Conservation (phyloP, 2,113 vertebrate genomes). For the Chionis minor region DNA sequence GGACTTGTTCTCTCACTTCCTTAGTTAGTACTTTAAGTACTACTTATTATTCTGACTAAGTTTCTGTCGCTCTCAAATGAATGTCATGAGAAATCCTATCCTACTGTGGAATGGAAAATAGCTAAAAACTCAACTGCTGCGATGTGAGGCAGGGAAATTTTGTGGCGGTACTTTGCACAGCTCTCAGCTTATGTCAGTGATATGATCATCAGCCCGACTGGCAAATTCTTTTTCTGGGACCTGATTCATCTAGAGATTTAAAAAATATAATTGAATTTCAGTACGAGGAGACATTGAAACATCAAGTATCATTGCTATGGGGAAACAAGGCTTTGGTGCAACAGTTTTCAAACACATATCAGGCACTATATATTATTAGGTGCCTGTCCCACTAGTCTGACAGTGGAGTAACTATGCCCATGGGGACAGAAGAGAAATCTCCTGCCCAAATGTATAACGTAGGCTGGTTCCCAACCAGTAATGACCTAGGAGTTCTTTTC, state of each 20-base stretch:
- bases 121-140: not conserved
- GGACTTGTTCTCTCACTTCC: slow-evolving; percentile 4
- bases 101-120: slow-evolving; percentile 2
- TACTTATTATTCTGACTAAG: slow-evolving; percentile 18
- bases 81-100: not conserved
- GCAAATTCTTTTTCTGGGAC: not conserved
- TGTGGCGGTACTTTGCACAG: not conserved
- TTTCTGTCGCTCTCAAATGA: not conserved
- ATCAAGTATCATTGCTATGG: not conserved
- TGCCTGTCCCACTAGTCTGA: not conserved
- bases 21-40: not conserved
- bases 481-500: not conserved
- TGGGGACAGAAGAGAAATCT: not conserved
- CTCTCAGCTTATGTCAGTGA: not conserved
- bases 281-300: not conserved
- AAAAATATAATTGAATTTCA: slow-evolving; percentile 31
- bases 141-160: not conserved
- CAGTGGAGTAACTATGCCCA: not conserved
- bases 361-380: not conserved
- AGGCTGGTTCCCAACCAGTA: not conserved
- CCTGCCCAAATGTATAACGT: not conserved
- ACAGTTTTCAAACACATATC: not conserved
- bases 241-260: not conserved
- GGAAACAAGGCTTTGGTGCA: not conserved
- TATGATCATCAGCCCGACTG: not conserved